Evolutionary conservation across 2,797 vertebrate species (phyloP), one percentile per base, ranked within the genome.

Genomic region (Nyctibius grandis): DNA sequence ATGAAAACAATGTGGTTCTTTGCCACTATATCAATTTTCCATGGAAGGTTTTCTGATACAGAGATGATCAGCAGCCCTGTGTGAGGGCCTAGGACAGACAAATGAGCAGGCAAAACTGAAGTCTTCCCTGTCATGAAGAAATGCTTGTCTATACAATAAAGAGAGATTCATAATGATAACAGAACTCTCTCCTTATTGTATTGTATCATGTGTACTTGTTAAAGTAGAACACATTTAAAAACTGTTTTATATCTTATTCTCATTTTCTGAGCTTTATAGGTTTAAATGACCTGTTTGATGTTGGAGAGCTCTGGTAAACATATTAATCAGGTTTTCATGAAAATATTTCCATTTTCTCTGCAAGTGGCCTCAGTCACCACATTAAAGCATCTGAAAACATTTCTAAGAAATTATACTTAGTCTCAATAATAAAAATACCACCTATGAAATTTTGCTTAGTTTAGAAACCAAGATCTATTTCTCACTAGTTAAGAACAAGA

Each of bases 241-340:
- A 44, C 7, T 59, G 22, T 11, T 91, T 91, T 56, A 14, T 51
- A 56, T 65, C 56, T 84, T 88, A 45, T 51, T 95, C 44, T 88
- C 59, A 53, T 79, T 64, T 48, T 86, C 33, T 64, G 20, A 34
- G 12, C 60, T 56, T 57, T 47, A 64, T 16, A 84, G 51, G 6
- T 82, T 83, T 95, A 70, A 97, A 93, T 79, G 9, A 54, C 7
- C 7, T 93, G 51, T 89, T 82, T 76, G 42, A 82, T 57, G 48
- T 54, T 76, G 83, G 19, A 86, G 53, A 60, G 65, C 54, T 89
- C 83, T 45, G 53, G 40, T 75, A 73, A 96, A 95, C 96, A 88
- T 83, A 95, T 78, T 95, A 31, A 92, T 53, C 26, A 85, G 45
- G 8, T 48, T 89, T 86, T 79, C 36, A 80, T 31, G 11, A 93